These are phyloP conservation scores for Diachrysia chrysitis DNA, from an alignment of 2,888 invertebrate genomes.

Conservation along the genomic window DNA sequence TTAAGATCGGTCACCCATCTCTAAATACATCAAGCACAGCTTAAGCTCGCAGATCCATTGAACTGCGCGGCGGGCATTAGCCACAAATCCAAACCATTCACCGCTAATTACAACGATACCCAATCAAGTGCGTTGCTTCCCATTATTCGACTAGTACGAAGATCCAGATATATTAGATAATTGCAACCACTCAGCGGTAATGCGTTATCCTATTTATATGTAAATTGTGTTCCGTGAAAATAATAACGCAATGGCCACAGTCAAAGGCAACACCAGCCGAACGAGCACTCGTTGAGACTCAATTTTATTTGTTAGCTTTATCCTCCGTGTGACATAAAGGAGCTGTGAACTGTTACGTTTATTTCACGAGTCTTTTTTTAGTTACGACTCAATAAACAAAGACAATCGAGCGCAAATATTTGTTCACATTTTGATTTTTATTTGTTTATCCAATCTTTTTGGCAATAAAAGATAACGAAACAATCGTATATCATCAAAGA, in stretches of 20 bases:
- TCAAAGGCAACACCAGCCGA: slow-evolving; percentile 43
- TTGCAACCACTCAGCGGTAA: slow-evolving; percentile 23
- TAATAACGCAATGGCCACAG: slow-evolving; percentile 48
- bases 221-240: slow-evolving; percentile 43
- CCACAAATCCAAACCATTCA: slow-evolving; percentile 8
- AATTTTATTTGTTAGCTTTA: slow-evolving; percentile 83
- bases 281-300: slow-evolving; percentile 66
- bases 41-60: slow-evolving; percentile 1
- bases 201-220: slow-evolving; percentile 37
- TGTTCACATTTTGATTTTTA: slow-evolving; percentile 73
- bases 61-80: slow-evolving; percentile 2
- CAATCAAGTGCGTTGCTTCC: slow-evolving; percentile 38
- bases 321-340: slow-evolving; percentile 78
- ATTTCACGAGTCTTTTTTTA: slow-evolving; percentile 77
- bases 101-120: slow-evolving; percentile 26
- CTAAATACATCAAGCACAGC: neutral
- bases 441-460: slow-evolving; percentile 57
- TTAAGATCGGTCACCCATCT: slow-evolving; percentile 4
- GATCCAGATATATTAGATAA: slow-evolving; percentile 41
- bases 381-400: slow-evolving; percentile 85
- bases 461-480: slow-evolving; percentile 42
- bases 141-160: slow-evolving; percentile 33
- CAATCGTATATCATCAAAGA: slow-evolving; percentile 31
- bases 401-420: slow-evolving; percentile 82
- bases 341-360: slow-evolving; percentile 80